A percentile compares a stretch with the other conserved stretches of the same genome.
Evolutionary conservation across 2,797 vertebrate species (phyloP).

Genomic region (Hypotaenidia okinawae): DNA sequence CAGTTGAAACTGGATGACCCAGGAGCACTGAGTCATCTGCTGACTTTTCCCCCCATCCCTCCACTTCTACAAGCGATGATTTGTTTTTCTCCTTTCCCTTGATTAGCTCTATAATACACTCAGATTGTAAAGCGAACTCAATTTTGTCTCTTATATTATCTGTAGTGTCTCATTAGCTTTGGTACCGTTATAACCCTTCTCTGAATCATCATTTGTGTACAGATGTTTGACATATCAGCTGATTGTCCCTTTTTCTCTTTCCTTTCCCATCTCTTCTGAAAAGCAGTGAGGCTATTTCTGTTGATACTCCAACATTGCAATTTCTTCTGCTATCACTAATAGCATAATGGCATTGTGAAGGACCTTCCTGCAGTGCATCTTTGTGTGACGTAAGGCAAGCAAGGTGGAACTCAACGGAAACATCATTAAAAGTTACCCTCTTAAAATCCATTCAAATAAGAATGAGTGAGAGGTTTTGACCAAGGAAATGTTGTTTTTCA

Average conservation of each 20-base stretch:
- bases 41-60: neutral
- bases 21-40: neutral
- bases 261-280: slow-evolving; percentile 7
- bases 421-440: neutral
- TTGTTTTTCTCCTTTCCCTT: slow-evolving; percentile 51
- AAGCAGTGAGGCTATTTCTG: slow-evolving; percentile 15
- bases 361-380: neutral
- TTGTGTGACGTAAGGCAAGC: neutral
- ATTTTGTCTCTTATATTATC: slow-evolving; percentile 26
- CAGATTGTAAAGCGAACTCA: slow-evolving; percentile 29
- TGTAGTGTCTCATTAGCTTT: slow-evolving; percentile 38
- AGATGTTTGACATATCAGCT: slow-evolving; percentile 29
- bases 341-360: slow-evolving; percentile 1
- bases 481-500: neutral
- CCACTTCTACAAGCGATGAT: neutral
- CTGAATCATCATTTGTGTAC: slow-evolving; percentile 32
- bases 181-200: neutral
- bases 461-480: neutral
- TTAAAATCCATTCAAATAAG: neutral
- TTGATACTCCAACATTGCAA: neutral
- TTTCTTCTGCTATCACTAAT: slow-evolving; percentile 5
- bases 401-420: neutral
- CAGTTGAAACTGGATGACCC: neutral
- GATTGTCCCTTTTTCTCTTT: slow-evolving; percentile 6
- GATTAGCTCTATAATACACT: slow-evolving; percentile 37